A percentile compares a stretch with the other conserved stretches of the same genome.
phyloP scores from a whole-genome alignment of 2,888 invertebrate species.

The Ormyrus pomaceus region DNA sequence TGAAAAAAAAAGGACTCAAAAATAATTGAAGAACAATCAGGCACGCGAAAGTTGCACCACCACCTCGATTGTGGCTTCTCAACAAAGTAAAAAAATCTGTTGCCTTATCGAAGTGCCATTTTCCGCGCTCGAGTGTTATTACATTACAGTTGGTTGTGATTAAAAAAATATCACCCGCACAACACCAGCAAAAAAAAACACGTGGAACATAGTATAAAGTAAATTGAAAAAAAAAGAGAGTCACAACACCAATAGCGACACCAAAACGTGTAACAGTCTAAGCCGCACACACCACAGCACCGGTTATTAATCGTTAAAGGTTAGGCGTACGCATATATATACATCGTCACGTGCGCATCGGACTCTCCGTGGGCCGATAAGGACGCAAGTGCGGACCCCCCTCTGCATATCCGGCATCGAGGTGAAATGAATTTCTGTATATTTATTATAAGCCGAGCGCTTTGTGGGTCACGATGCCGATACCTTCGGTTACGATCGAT shows the following conservation, averaged over 20 bases:
- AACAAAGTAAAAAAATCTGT: neutral
- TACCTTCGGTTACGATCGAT: slow-evolving; percentile 6
- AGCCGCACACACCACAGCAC: slow-evolving; percentile 70
- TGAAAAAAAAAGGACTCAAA: slow-evolving; percentile 4
- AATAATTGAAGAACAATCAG: neutral
- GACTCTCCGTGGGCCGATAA: slow-evolving; percentile 22
- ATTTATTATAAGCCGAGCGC: slow-evolving; percentile 29
- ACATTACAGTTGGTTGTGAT: neutral
- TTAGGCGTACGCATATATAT: slow-evolving; percentile 37
- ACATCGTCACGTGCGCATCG: neutral
- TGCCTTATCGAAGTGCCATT: slow-evolving; percentile 33
- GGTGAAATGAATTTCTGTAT: slow-evolving; percentile 40
- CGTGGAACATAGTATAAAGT: neutral
- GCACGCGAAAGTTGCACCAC: too few relatives aligned
- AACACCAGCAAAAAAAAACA: slow-evolving; percentile 66
- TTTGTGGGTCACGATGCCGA: slow-evolving; percentile 53
- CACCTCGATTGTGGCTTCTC: too few relatives aligned
- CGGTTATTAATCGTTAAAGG: slow-evolving; percentile 67
- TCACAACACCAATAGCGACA: slow-evolving; percentile 75
- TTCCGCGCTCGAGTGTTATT: slow-evolving; percentile 7
- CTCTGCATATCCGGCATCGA: neutral
- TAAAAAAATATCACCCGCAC: slow-evolving; percentile 67
- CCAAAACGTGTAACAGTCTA: slow-evolving; percentile 71
- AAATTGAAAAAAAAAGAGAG: slow-evolving; percentile 56
- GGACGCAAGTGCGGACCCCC: slow-evolving; percentile 28